Percentiles rank a stretch among this genome's conserved stretches.
Evolutionary conservation across 2,888 invertebrate species (phyloP).

Genomic region (Poecilobothrus nobilitatus): DNA sequence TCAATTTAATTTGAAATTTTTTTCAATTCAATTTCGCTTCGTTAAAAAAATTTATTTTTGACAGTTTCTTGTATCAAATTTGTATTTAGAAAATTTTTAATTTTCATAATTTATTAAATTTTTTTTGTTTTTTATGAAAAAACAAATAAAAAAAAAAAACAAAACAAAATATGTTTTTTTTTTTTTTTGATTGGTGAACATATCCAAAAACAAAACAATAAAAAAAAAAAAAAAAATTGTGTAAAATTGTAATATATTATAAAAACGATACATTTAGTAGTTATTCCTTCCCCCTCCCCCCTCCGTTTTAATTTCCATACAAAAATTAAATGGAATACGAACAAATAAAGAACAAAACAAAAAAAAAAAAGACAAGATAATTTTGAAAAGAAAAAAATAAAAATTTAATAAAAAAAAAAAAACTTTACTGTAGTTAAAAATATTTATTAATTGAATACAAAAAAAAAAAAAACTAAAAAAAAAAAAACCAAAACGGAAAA

Average conservation of each 20-base stretch:
- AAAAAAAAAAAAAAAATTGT: background rate
- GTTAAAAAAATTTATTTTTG: too few relatives aligned
- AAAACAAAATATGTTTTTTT: background rate
- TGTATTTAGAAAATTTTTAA: background rate
- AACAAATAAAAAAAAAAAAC: too few relatives aligned
- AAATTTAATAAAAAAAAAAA: too few relatives aligned
- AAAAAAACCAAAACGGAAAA: background rate
- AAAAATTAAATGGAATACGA: too few relatives aligned
- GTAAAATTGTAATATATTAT: background rate
- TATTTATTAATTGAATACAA: background rate
- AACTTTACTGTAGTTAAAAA: slow-evolving; percentile 3
- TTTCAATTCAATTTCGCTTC: too few relatives aligned
- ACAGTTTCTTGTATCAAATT: too few relatives aligned
- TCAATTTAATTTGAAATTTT: too few relatives aligned
- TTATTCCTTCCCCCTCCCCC: too few relatives aligned
- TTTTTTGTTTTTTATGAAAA: background rate
- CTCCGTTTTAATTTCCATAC: background rate
- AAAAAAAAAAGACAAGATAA: too few relatives aligned
- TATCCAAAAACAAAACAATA: background rate
- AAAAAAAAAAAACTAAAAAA: background rate
- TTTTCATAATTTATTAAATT: background rate
- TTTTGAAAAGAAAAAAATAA: background rate
- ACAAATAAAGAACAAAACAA: too few relatives aligned
- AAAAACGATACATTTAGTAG: background rate
- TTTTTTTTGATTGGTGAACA: background rate